Evolutionary conservation across 2,888 invertebrate species (phyloP).

Genomic region (Cylloceria caligata): DNA sequence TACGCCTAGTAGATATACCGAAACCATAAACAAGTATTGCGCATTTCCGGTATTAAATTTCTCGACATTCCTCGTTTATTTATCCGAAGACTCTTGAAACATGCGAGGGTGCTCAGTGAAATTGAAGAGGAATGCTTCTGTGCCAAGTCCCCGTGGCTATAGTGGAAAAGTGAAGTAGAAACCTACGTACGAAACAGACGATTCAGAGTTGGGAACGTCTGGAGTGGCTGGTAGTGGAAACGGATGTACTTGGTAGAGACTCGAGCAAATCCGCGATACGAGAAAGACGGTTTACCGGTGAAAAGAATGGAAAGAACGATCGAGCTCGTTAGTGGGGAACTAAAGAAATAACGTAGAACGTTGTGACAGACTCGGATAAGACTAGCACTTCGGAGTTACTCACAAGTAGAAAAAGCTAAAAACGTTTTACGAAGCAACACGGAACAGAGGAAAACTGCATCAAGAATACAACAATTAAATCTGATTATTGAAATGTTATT

Average conservation of each 20-base stretch:
- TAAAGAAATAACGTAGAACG: constrained; percentile 19
- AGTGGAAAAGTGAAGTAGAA: constrained; percentile 34
- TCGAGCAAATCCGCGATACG: constrained; percentile 17
- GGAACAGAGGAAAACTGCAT: not conserved
- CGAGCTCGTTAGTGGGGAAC: constrained; percentile 41
- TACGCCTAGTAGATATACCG: not conserved
- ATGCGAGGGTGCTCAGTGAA: constrained; percentile 26
- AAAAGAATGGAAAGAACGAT: constrained; percentile 45
- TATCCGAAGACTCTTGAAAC: constrained; percentile 21
- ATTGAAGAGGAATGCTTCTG: constrained; percentile 32
- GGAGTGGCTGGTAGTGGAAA: constrained; percentile 39
- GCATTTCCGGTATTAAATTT: not conserved
- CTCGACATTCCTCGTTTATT: constrained; percentile 12
- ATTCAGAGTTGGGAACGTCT: constrained; percentile 49
- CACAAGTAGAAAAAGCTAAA: not conserved
- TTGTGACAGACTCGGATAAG: constrained; percentile 6
- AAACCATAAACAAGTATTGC: not conserved
- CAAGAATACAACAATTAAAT: constrained; percentile 3
- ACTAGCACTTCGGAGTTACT: constrained; percentile 5
- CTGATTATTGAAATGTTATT: not conserved
- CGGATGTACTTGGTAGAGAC: constrained; percentile 37
- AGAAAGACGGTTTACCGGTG: constrained; percentile 3
- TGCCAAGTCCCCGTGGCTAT: constrained; percentile 15
- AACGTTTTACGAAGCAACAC: not conserved
- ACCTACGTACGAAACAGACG: constrained; percentile 45